Percentiles rank a stretch among this genome's conserved stretches.
Evolutionary conservation across 1,140 invertebrate genomes (phyloP).

Genomic region (Marisa cornuarietis): DNA sequence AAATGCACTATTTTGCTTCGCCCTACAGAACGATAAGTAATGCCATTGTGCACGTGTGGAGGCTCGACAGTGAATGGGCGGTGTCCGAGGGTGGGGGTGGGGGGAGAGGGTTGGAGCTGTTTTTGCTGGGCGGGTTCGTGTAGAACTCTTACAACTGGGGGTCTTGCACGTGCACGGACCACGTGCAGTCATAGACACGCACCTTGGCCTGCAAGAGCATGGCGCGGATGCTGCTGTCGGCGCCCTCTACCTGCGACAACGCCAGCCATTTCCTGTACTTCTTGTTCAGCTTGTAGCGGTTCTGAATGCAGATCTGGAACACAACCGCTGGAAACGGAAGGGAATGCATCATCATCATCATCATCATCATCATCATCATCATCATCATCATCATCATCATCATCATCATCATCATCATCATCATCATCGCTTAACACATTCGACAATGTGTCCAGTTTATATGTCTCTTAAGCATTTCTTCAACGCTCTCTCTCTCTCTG

Average conservation of each 20-base stretch:
- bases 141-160: too few relatives aligned
- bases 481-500: too few relatives aligned
- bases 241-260: constrained; percentile 28
- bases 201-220: constrained; percentile 50
- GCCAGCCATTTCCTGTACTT: constrained; percentile 59
- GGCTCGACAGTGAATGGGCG: too few relatives aligned
- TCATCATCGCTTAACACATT: background rate
- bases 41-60: too few relatives aligned
- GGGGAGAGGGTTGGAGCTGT: too few relatives aligned
- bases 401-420: constrained; percentile 9
- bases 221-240: constrained; percentile 30
- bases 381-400: constrained; percentile 15
- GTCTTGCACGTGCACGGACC: background rate
- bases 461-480: too few relatives aligned
- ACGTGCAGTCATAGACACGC: background rate
- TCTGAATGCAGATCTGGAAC: constrained; percentile 63
- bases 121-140: too few relatives aligned
- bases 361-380: constrained; percentile 12
- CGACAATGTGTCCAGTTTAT: too few relatives aligned
- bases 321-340: constrained; percentile 54
- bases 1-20: too few relatives aligned
- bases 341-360: constrained; percentile 8
- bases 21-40: too few relatives aligned
- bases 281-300: constrained; percentile 64
- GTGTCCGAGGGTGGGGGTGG: too few relatives aligned